Evolutionary conservation across 1,140 invertebrate species (phyloP), one percentile per base, ranked within the genome.

Genomic region (Drosophila santomea): DNA sequence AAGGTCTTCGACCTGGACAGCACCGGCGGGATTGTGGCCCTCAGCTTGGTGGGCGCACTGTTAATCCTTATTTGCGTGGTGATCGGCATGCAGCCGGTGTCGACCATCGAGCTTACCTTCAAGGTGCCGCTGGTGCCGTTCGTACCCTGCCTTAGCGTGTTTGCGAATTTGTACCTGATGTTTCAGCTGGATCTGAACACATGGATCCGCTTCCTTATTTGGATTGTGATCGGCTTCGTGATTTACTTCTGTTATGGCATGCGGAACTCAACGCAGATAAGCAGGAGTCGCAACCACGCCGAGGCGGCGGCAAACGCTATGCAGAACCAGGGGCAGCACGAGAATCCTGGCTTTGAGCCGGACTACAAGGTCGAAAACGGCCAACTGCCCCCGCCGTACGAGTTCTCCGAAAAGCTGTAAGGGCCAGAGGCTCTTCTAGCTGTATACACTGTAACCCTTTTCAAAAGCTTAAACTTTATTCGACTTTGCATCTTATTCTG

Each of bases 101-200:
- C 91, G 0, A 77, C 48, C 12, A 75, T 91, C 11, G 91, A 88
- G 47, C 58, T 93, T 6, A 83, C 85, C 43, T 93, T 94, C 20
- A 93, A 97, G 95, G 97, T 97, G 44, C 97, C 97, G 1, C 93
- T 97, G 20, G 97, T 98, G 12, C 98, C 98, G 1, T 93, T 97
- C 23, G 93, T 98, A 43, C 97, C 97, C 1, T 95, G 95, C 69
- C 80, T 97, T 1, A 97, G 96, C 91, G 96, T 98, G 60, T 95
- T 97, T 48, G 95, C 97, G 71, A 98, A 98, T 93, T 92, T 97
- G 43, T 97, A 97, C 92, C 93, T 98, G 28, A 98, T 98, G 96
- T 94, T 97, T 76, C 96, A 97, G 92, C 93, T 98, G 58, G 95
- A 97, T 82, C 89, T 94, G 32, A 94, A 95, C 72, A 98, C 97